Evolutionary conservation across 2,888 invertebrate genomes (phyloP).

Genomic region (Caenorhabditis sp.): DNA sequence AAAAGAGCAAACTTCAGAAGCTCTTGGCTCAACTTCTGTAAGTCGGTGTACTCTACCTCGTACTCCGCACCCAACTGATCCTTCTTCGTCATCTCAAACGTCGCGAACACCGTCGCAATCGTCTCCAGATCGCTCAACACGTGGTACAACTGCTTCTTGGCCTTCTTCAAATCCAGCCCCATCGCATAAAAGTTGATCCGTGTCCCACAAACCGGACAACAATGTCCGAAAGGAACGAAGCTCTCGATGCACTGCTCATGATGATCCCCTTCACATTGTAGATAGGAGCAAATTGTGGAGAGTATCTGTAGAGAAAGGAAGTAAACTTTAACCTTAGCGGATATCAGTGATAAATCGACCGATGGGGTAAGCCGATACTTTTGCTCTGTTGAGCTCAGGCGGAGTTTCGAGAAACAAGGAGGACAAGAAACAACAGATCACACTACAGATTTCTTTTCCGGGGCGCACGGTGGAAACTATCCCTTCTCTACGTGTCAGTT

Average conservation of each 20-base stretch:
- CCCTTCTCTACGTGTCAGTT: slow-evolving; percentile 33
- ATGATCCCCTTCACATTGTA: slow-evolving; percentile 37
- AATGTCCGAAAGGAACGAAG: slow-evolving; percentile 69
- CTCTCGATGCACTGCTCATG: slow-evolving; percentile 53
- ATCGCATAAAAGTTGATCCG: slow-evolving; percentile 25
- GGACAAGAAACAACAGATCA: slow-evolving; percentile 16
- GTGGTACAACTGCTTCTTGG: background rate
- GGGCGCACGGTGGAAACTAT: background rate
- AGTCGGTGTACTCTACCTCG: slow-evolving; percentile 15
- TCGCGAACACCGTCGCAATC: background rate
- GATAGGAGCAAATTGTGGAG: slow-evolving; percentile 61
- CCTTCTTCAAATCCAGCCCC: slow-evolving; percentile 12
- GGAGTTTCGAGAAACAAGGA: slow-evolving; percentile 6
- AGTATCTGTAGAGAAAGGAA: slow-evolving; percentile 65
- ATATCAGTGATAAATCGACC: background rate
- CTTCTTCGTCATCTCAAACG: slow-evolving; percentile 24
- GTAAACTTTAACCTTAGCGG: slow-evolving; percentile 27
- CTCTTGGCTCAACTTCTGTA: background rate
- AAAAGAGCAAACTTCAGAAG: no score
- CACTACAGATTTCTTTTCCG: slow-evolving; percentile 34
- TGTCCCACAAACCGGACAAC: slow-evolving; percentile 70
- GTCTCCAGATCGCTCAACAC: slow-evolving; percentile 6
- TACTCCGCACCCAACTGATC: slow-evolving; percentile 25
- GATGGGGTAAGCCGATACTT: slow-evolving; percentile 21
- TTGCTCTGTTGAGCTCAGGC: slow-evolving; percentile 23